Evolutionary conservation across 2,888 invertebrate species (phyloP).

Genomic region (Phorcus lineatus): DNA sequence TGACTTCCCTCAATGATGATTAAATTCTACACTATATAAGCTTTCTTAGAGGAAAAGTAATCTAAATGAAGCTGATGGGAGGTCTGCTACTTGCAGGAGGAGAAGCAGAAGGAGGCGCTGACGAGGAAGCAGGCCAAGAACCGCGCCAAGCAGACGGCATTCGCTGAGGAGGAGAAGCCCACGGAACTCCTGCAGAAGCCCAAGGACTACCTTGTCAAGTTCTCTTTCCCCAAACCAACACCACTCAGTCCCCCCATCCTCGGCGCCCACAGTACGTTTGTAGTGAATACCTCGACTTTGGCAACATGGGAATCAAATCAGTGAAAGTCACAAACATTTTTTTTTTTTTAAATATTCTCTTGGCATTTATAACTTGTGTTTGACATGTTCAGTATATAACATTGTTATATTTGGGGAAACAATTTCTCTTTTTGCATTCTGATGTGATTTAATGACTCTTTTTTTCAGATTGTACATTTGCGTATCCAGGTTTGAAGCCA

Average conservation of each 20-base stretch:
- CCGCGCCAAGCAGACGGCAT: constrained; percentile 83
- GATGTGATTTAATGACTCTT: too few relatives aligned
- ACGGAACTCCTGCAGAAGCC: constrained; percentile 83
- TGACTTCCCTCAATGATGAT: too few relatives aligned
- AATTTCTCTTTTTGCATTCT: too few relatives aligned
- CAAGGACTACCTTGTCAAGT: constrained; percentile 97
- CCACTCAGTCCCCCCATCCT: constrained; percentile 97
- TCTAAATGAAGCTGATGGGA: too few relatives aligned
- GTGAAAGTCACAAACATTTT: not conserved
- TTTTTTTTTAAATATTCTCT: not conserved
- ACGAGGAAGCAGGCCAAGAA: constrained; percentile 95
- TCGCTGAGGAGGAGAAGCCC: constrained; percentile 83
- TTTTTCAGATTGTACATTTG: constrained; percentile 87
- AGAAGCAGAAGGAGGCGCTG: constrained; percentile 92
- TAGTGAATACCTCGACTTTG: not conserved
- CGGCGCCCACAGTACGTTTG: constrained; percentile 88
- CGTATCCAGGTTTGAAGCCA: constrained; percentile 83
- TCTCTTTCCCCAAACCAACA: constrained; percentile 97
- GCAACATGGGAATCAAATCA: not conserved
- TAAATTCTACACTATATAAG: too few relatives aligned
- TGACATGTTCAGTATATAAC: not conserved
- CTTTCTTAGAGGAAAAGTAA: too few relatives aligned
- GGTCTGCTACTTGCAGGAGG: too few relatives aligned
- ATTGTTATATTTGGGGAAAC: too few relatives aligned
- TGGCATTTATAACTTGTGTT: not conserved